phyloP scores from a whole-genome alignment of 2,888 invertebrate genomes.

The Caenorhabditis sinica region DNA sequence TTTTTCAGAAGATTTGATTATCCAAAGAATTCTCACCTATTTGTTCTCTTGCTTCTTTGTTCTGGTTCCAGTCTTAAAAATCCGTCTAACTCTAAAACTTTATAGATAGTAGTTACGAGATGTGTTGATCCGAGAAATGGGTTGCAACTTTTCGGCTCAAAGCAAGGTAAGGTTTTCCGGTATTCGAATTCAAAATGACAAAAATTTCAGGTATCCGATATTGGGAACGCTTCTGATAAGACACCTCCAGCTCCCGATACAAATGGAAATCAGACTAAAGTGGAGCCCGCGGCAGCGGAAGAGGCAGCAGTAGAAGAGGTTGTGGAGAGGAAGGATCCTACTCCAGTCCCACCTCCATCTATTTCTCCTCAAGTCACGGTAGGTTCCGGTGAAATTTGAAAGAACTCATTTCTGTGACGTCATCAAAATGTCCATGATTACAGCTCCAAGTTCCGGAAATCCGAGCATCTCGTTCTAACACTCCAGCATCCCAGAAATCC shows the following conservation, averaged over 20 bases:
- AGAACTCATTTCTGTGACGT: background rate
- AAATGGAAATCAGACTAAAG: constrained; percentile 14
- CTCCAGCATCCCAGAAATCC: constrained; percentile 37
- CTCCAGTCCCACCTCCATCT: constrained; percentile 41
- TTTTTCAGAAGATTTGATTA: background rate
- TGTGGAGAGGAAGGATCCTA: constrained; percentile 34
- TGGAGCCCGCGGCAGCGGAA: background rate
- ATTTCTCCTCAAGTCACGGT: constrained; percentile 46
- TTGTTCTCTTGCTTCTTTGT: background rate
- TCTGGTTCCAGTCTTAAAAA: background rate
- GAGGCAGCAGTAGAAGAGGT: background rate
- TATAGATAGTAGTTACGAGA: constrained; percentile 1
- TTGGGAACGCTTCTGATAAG: constrained; percentile 9
- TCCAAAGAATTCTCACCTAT: too few species aligned
- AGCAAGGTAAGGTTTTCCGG: constrained; percentile 35
- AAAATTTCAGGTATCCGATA: constrained; percentile 32
- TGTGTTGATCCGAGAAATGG: constrained; percentile 41
- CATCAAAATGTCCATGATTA: background rate
- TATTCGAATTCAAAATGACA: background rate
- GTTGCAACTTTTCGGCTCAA: constrained; percentile 54
- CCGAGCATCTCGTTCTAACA: constrained; percentile 40
- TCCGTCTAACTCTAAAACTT: background rate
- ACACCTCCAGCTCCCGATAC: constrained; percentile 10
- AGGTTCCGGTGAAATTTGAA: background rate
- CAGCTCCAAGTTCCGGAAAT: constrained; percentile 55